A percentile compares a stretch with the other conserved stretches of the same genome.
phyloP scores from a whole-genome alignment of 2,888 invertebrate species.

The Mesoligia furuncula region DNA sequence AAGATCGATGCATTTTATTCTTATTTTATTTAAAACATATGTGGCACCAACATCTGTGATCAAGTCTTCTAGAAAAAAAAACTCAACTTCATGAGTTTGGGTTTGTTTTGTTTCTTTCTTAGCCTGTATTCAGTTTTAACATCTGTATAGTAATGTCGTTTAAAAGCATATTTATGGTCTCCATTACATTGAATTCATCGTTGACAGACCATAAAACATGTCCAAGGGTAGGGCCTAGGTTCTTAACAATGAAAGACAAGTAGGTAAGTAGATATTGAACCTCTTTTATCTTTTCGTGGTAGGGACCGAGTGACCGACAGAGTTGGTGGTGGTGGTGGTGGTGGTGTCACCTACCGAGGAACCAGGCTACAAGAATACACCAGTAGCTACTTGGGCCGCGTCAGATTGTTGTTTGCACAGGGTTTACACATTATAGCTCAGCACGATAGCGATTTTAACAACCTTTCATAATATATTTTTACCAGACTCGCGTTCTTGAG shows the following conservation, averaged over 20 bases:
- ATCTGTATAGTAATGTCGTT: constrained; percentile 3
- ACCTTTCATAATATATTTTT: not conserved
- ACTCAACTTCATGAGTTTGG: not conserved
- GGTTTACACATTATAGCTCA: not conserved
- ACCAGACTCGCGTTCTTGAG: constrained; percentile 1
- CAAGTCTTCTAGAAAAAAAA: not conserved
- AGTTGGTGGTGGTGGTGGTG: too few species aligned
- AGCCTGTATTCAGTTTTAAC: not conserved
- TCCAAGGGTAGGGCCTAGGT: not conserved
- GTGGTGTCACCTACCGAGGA: not conserved
- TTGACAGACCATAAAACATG: not conserved
- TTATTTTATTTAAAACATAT: constrained; percentile 19
- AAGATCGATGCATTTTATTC: constrained; percentile 5
- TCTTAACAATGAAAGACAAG: not conserved
- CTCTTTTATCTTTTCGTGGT: not conserved
- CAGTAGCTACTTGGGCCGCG: not conserved
- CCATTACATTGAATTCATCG: not conserved
- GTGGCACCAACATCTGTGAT: constrained; percentile 24
- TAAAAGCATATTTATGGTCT: not conserved
- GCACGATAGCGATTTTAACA: not conserved
- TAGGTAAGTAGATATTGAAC: not conserved
- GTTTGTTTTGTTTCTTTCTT: constrained; percentile 2
- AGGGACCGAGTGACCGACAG: not conserved
- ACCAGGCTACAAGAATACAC: not conserved
- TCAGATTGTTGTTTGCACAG: not conserved